These are phyloP conservation scores for Tursiops truncatus DNA, from an alignment of 2,113 vertebrate genomes.

Conservation along the genomic window DNA sequence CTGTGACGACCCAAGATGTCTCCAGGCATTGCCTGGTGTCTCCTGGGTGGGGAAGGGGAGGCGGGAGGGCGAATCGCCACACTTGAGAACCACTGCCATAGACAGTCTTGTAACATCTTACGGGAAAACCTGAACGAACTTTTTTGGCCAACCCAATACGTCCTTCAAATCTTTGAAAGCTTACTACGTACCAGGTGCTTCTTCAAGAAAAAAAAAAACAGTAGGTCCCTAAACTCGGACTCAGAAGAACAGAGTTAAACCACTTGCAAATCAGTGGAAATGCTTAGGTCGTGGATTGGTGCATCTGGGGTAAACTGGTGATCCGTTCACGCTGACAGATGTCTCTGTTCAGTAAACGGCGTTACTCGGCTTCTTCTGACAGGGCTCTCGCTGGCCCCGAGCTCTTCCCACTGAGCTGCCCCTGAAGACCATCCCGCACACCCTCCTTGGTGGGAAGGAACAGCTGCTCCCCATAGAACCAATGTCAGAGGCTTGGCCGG, in stretches of 20 bases:
- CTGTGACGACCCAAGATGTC: neutral
- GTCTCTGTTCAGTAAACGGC: neutral
- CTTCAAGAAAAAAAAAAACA: neutral
- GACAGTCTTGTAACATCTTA: no score
- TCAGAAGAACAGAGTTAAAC: no score
- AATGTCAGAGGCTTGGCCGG: neutral
- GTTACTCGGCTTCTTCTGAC: fast-evolving
- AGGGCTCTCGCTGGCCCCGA: neutral
- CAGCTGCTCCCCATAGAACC: neutral
- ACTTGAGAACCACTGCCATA: neutral
- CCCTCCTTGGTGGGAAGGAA: neutral
- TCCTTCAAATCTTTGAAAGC: neutral
- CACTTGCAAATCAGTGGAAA: neutral
- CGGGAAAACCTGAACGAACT: no score
- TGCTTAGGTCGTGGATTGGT: fast-evolving
- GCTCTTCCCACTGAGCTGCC: neutral
- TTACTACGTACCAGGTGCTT: fast-evolving
- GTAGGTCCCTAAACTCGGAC: neutral
- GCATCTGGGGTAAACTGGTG: fast-evolving
- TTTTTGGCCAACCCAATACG: no score
- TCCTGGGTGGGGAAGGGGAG: neutral
- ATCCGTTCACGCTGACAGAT: fast-evolving
- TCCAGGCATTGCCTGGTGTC: neutral
- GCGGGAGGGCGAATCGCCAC: fast-evolving
- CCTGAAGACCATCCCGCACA: fast-evolving